phyloP scores from a whole-genome alignment of 1,140 invertebrate genomes.

The Lanistes nyassanus region DNA sequence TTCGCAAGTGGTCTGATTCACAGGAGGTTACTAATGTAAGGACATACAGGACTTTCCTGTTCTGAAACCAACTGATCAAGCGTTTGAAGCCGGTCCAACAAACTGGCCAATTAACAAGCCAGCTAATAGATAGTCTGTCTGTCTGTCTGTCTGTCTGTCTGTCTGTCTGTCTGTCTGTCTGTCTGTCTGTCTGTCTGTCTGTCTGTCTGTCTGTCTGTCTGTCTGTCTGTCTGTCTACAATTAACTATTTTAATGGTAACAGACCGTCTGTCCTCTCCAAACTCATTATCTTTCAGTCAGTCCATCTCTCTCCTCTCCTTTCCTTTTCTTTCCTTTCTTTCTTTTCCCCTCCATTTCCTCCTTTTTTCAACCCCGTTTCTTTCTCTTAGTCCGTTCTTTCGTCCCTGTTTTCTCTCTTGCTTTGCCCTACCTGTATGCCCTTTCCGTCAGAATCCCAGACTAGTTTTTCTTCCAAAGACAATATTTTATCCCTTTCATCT shows the following conservation, averaged over 20 bases:
- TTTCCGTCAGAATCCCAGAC: not conserved
- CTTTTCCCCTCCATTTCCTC: not conserved
- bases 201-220: slow-evolving; percentile 2
- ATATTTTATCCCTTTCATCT: no score
- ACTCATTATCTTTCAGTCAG: not conserved
- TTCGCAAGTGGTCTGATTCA: no score
- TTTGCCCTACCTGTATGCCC: not conserved
- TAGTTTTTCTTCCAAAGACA: no score
- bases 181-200: slow-evolving; percentile 1
- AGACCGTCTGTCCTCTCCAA: not conserved
- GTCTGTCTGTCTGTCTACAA: not conserved
- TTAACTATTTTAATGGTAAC: slow-evolving; percentile 2
- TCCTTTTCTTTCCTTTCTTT: not conserved
- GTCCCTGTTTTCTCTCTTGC: not conserved
- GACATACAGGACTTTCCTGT: no score
- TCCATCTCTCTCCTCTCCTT: not conserved
- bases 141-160: not conserved
- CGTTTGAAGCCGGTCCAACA: no score
- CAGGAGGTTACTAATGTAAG: no score
- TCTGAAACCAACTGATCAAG: no score
- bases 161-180: not conserved
- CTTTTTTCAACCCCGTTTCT: not conserved
- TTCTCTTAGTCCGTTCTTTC: not conserved
- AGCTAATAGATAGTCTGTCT: not conserved
- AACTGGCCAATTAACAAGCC: not conserved